Evolutionary conservation across 2,113 vertebrate species (phyloP).

Genomic region (Myocastor coypus): DNA sequence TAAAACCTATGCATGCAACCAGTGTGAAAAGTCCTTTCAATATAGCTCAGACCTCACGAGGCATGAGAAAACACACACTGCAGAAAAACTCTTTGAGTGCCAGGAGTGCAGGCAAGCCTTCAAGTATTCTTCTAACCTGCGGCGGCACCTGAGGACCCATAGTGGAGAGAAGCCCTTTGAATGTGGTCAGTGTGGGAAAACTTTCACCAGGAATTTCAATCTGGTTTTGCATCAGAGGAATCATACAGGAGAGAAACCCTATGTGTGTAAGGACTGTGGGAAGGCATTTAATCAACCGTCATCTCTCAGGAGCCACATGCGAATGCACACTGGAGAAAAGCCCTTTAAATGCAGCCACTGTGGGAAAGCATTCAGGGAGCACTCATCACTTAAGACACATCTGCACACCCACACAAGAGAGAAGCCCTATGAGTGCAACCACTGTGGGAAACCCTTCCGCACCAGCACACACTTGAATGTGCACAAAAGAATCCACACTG

Average conservation of each 20-base stretch:
- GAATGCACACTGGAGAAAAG: constrained; percentile 79
- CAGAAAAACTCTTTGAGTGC: constrained; percentile 68
- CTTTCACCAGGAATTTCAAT: neutral
- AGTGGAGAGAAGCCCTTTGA: constrained; percentile 75
- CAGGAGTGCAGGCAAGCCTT: constrained; percentile 65
- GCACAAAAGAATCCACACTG: constrained; percentile 75
- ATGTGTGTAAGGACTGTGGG: constrained; percentile 75
- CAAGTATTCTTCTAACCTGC: constrained; percentile 70
- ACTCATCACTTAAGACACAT: constrained; percentile 77
- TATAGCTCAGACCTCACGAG: constrained; percentile 65
- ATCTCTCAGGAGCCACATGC: constrained; percentile 72
- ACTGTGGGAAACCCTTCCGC: constrained; percentile 80
- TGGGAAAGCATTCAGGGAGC: constrained; percentile 77
- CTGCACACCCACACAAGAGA: constrained; percentile 77
- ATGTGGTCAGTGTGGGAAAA: constrained; percentile 34
- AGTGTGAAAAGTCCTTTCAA: constrained; percentile 58
- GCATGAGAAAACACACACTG: constrained; percentile 48
- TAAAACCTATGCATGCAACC: constrained; percentile 31
- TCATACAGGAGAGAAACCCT: constrained; percentile 80
- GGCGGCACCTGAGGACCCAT: constrained; percentile 63
- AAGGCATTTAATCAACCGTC: constrained; percentile 74
- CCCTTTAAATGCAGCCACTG: constrained; percentile 76
- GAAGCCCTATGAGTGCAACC: constrained; percentile 75
- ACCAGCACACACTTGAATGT: constrained; percentile 75
- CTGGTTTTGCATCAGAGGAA: constrained; percentile 36